Conservation (phyloP, 2,113 vertebrate genomes). For the Actenoides lindsayi region DNA sequence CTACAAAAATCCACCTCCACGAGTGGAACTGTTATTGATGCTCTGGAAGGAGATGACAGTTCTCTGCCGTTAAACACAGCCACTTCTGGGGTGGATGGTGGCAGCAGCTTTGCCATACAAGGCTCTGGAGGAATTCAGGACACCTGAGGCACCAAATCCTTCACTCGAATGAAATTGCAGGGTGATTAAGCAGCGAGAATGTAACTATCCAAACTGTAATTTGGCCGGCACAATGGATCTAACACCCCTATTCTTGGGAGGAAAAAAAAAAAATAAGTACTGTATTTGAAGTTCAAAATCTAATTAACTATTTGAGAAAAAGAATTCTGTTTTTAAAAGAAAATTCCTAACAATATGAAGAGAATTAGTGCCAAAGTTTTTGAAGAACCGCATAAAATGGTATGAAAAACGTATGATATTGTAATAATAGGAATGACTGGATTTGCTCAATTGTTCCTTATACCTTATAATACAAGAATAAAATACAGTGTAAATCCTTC, state of each 20-base stretch:
- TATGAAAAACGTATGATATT: slow-evolving; percentile 54
- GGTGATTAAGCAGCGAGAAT: slow-evolving; percentile 68
- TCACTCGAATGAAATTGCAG: slow-evolving; percentile 57
- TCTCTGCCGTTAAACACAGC: not conserved
- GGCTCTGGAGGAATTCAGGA: slow-evolving; percentile 53
- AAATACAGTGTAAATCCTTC: slow-evolving; percentile 68
- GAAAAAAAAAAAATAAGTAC: slow-evolving; percentile 12
- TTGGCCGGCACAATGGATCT: slow-evolving; percentile 67
- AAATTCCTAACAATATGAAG: slow-evolving; percentile 60
- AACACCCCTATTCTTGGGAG: slow-evolving; percentile 63
- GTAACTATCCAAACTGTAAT: slow-evolving; percentile 71
- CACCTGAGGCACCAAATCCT: slow-evolving; percentile 69
- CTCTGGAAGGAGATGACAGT: not conserved
- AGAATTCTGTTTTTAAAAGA: slow-evolving; percentile 56
- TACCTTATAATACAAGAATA: slow-evolving; percentile 64
- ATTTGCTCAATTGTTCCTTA: slow-evolving; percentile 61
- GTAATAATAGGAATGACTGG: slow-evolving; percentile 66
- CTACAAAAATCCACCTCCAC: not conserved
- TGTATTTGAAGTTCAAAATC: slow-evolving; percentile 67
- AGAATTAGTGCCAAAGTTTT: slow-evolving; percentile 67
- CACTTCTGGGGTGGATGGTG: not conserved
- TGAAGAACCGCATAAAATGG: slow-evolving; percentile 34
- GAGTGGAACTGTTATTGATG: not conserved
- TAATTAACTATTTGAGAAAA: slow-evolving; percentile 70
- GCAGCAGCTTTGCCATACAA: not conserved